Evolutionary conservation across 1,140 invertebrate species (phyloP).

Genomic region (Dendroctonus valens): DNA sequence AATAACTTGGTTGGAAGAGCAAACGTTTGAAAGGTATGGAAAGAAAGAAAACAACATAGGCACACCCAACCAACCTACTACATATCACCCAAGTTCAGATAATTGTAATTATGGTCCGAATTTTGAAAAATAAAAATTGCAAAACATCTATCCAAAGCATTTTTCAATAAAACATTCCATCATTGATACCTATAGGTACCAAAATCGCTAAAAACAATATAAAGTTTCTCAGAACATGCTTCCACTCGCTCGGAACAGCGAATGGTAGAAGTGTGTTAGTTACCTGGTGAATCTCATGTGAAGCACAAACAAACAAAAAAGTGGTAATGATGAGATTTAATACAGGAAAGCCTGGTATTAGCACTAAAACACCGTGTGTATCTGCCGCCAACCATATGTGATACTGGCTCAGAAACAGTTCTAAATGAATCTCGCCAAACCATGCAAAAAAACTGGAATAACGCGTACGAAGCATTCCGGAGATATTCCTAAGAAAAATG

Average conservation of each 20-base stretch:
- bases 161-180: constrained; percentile 78
- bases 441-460: constrained; percentile 93
- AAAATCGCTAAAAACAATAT: constrained; percentile 82
- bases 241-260: constrained; percentile 83
- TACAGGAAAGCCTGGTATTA: constrained; percentile 88
- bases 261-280: constrained; percentile 77
- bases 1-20: too few species aligned
- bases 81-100: too few species aligned
- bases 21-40: too few species aligned
- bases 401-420: constrained; percentile 90
- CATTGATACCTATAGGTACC: constrained; percentile 87
- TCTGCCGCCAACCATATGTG: constrained; percentile 96
- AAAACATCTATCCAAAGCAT: too few species aligned
- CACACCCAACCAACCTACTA: too few species aligned
- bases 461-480: constrained; percentile 75
- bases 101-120: too few species aligned
- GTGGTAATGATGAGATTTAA: constrained; percentile 88
- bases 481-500: constrained; percentile 83
- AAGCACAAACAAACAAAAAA: constrained; percentile 91
- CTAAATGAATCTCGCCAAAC: constrained; percentile 91
- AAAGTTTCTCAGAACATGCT: constrained; percentile 79
- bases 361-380: constrained; percentile 85
- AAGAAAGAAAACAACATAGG: too few species aligned
- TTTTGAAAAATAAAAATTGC: too few species aligned
- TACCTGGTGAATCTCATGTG: constrained; percentile 84